These are phyloP conservation scores for Drosophila niveifrons DNA, from an alignment of 2,888 invertebrate genomes.

Conservation along the genomic window DNA sequence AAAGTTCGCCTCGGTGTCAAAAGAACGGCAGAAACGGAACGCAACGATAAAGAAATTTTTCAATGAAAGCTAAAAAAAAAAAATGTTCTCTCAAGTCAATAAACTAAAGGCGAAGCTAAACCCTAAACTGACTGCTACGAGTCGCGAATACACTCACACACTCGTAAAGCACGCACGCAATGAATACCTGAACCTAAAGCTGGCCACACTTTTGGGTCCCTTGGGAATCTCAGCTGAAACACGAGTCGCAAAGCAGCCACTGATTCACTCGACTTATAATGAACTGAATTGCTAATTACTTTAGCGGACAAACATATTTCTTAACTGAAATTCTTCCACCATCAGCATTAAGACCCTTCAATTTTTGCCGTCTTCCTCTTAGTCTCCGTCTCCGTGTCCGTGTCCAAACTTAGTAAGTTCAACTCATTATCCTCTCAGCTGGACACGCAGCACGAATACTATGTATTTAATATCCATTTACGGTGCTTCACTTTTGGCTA, in stretches of 20 bases:
- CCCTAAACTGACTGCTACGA: neutral
- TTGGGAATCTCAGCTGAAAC: neutral
- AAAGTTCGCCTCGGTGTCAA: slow-evolving; percentile 41
- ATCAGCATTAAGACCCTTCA: neutral
- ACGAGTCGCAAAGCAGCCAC: neutral
- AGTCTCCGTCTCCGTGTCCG: too few relatives aligned
- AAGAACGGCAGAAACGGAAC: too few relatives aligned
- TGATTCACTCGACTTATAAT: slow-evolving; percentile 12
- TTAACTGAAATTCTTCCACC: neutral
- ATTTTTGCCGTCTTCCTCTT: neutral
- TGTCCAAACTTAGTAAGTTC: neutral
- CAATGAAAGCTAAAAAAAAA: slow-evolving; percentile 41
- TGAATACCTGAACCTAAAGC: neutral
- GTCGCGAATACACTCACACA: neutral
- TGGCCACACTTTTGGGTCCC: neutral
- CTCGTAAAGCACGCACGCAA: neutral
- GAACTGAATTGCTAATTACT: slow-evolving; percentile 4
- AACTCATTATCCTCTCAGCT: neutral
- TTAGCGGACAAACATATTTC: neutral
- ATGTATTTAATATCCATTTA: slow-evolving; percentile 1
- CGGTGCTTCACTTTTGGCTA: neutral
- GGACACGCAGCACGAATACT: neutral
- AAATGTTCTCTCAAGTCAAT: slow-evolving; percentile 51
- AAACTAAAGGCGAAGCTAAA: slow-evolving; percentile 43
- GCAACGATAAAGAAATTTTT: slow-evolving; percentile 21